Evolutionary conservation across 2,888 invertebrate species (phyloP).

Genomic region (Pelosia muscerda): DNA sequence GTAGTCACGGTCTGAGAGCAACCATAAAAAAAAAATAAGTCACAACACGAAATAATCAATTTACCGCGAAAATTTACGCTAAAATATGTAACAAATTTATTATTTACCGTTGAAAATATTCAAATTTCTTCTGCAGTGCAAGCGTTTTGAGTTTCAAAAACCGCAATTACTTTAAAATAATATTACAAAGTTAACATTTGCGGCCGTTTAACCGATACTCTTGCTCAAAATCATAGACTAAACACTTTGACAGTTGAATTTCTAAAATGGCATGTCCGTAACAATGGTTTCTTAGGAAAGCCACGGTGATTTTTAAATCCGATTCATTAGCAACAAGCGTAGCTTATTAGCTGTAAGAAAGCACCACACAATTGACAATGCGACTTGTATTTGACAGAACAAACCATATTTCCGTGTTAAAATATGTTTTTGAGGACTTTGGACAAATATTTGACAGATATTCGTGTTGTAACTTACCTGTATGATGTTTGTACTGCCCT

Average conservation of each 20-base stretch:
- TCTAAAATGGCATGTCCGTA: constrained; percentile 47
- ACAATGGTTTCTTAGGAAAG: constrained; percentile 66
- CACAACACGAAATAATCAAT: constrained; percentile 77
- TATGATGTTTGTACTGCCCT: background rate
- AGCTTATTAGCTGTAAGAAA: constrained; percentile 68
- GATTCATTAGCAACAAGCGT: constrained; percentile 71
- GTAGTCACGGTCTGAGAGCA: constrained; percentile 44
- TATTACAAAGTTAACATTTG: constrained; percentile 20
- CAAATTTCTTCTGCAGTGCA: background rate
- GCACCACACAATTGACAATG: constrained; percentile 45
- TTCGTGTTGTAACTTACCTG: constrained; percentile 10
- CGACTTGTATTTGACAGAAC: constrained; percentile 37
- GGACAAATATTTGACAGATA: constrained; percentile 9
- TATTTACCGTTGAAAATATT: constrained; percentile 30
- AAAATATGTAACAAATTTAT: constrained; percentile 50
- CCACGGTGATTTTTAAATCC: constrained; percentile 64
- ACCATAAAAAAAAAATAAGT: constrained; percentile 49
- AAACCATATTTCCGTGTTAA: constrained; percentile 41
- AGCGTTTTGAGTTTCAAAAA: constrained; percentile 24
- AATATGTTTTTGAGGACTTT: constrained; percentile 27
- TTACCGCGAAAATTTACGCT: constrained; percentile 67
- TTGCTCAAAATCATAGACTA: constrained; percentile 9
- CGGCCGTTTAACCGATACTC: constrained; percentile 9
- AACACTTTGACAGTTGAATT: constrained; percentile 31
- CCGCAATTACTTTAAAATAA: constrained; percentile 20